Base-by-base conservation (phyloP, 2,113 vertebrate genomes). In the Prochilodus magdalenae region DNA sequence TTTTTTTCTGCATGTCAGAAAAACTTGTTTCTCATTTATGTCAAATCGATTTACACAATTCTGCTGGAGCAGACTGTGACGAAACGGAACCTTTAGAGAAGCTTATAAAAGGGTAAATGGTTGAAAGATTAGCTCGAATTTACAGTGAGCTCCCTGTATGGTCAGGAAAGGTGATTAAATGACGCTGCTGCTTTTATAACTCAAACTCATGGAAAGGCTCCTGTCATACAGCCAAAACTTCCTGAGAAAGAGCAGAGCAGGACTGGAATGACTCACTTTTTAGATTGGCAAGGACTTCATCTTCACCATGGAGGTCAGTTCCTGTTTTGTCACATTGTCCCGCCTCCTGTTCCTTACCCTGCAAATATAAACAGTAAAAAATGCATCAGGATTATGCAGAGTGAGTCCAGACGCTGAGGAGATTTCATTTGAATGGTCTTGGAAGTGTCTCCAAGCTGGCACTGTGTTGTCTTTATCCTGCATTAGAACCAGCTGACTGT, bases 281-380 rank as follows among this genome's bases (percentile, higher is more conserved):
- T 91, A 95, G 83, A 94, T 91, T 47, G 90, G 92, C 86, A 94
- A 82, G 81, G 93, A 90, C 91, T 94, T 94, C 94, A 95, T 93
- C 88, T 94, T 94, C 86, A 94, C 90, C 94, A 94, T 93, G 12
- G 91, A 93, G 80, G 89, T 88, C 77, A 94, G 87, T 88, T 94
- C 93, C 72, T 94, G 93, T 87, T 93, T 94, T 79, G 89, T 93
- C 77, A 85, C 81, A 65, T 90, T 90, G 75, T 91, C 85, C 12
- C 75, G 89, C 79, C 88, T 89, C 84, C 86, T 89, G 53, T 92
- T 92, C 55, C 88, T 91, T 69, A 92, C 30, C 92, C 94, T 95
- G 24, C 20, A 27, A 80, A 55, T 6, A 57, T 30, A 73, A 59
- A 53, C 18, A 59, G 65, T 53, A 4, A 44, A 5, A 67, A 36